These are phyloP conservation scores for Tylochromis polylepis DNA, from an alignment of 2,113 vertebrate species.

Conservation along the genomic window DNA sequence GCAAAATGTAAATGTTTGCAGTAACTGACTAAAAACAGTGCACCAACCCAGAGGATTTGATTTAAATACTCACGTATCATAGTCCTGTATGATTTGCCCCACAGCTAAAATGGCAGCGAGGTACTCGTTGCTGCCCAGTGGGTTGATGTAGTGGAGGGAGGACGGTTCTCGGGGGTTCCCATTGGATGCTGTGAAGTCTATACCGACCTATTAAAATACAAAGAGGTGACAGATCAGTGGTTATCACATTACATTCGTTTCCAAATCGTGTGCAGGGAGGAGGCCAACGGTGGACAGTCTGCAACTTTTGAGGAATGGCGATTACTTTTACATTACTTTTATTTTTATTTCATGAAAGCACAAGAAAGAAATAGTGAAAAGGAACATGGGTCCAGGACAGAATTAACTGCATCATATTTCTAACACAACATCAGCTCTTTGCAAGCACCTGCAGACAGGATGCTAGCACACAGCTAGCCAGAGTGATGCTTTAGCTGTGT, in stretches of 20 bases:
- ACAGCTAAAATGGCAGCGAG: constrained; percentile 94
- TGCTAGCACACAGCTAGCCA: neutral
- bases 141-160: constrained; percentile 96
- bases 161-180: constrained; percentile 91
- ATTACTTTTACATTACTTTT: neutral
- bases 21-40: neutral
- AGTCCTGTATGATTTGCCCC: constrained; percentile 98
- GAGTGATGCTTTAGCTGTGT: neutral
- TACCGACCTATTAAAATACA: constrained; percentile 82
- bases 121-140: constrained; percentile 94
- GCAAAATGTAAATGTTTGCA: neutral
- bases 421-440: neutral
- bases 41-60: neutral
- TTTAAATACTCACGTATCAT: constrained; percentile 84
- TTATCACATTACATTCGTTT: neutral
- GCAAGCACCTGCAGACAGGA: neutral
- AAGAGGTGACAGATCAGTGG: neutral
- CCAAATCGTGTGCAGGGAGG: neutral
- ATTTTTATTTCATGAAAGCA: neutral
- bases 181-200: constrained; percentile 98
- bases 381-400: neutral
- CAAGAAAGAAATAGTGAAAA: neutral
- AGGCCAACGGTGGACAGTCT: neutral
- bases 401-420: neutral
- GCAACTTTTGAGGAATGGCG: neutral